Evolutionary conservation across 2,888 invertebrate species (phyloP), one percentile per base, ranked within the genome.

Genomic region (Electrophaes corylata): DNA sequence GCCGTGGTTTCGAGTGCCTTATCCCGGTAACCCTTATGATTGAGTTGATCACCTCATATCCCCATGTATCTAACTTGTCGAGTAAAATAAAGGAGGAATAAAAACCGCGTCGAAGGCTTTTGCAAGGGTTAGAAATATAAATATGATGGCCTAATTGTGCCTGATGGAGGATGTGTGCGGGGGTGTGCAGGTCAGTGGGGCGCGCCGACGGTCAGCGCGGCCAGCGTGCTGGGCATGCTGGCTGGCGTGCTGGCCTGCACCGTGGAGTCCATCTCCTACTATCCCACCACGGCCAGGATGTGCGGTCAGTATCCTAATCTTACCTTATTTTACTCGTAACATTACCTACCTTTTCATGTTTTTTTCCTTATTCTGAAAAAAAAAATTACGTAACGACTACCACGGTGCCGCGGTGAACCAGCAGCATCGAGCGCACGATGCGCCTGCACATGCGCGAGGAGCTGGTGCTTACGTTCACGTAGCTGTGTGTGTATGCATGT

Each of bases 261-360:
- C 0, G 95, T 96, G 11, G 96, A 96, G 81, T 96, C 96, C 3
- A 94, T 97, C 60, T 97, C 97, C 72, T 97, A 98, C 81, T 98
- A 98, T 85, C 96, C 97, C 50, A 97, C 97, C n/a, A 96, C 97
- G 1, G 96, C 98, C 0, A 93, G 94, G 78, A 96, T 96, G 95
- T 94, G 95, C 65, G 94, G 95, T 94, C 64, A 82, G 86, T 70
- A 35, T 12, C 16, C 3, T 10, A 16, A n/a, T n/a, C n/a, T n/a
- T n/a, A n/a, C n/a, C n/a, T n/a, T n/a, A n/a, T n/a, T n/a, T n/a
- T n/a, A n/a, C n/a, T n/a, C n/a, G n/a, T n/a, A n/a, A n/a, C n/a
- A n/a, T n/a, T n/a, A n/a, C n/a, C n/a, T n/a, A n/a, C n/a, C n/a
- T n/a, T n/a, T n/a, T n/a, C n/a, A n/a, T n/a, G n/a, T n/a, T n/a